Evolutionary conservation across 2,888 invertebrate species (phyloP).

Genomic region (Hydrotaea cyrtoneurina): DNA sequence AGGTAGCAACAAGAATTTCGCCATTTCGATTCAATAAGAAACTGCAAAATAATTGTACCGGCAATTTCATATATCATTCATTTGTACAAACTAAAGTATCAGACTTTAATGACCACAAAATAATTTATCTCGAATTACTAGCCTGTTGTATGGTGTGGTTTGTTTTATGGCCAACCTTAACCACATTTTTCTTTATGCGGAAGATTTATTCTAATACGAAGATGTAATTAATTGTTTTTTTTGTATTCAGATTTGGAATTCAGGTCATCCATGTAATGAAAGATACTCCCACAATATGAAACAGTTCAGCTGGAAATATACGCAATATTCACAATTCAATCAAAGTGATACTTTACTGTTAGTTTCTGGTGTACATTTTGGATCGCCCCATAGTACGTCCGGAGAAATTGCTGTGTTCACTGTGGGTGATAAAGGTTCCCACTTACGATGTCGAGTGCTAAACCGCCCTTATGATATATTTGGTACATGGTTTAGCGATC

Average conservation of each 20-base stretch:
- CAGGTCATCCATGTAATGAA: conserved; percentile 86
- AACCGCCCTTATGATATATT: conserved; percentile 94
- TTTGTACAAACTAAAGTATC: too few species aligned
- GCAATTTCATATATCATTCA: too few species aligned
- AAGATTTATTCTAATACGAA: too few species aligned
- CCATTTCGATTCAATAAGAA: too few species aligned
- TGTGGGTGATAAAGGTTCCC: conserved; percentile 84
- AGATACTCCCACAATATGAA: conserved; percentile 90
- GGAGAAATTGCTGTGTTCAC: conserved; percentile 94
- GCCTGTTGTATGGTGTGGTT: too few species aligned
- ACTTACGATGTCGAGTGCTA: conserved; percentile 87
- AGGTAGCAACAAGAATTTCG: too few species aligned
- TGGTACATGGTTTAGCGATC: conserved; percentile 93
- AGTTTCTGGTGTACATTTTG: conserved; percentile 92
- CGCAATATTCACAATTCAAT: conserved; percentile 93
- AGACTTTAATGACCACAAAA: too few species aligned
- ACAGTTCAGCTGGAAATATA: conserved; percentile 91
- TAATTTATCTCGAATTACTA: too few species aligned
- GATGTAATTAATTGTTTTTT: conserved; percentile 20
- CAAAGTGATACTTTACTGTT: conserved; percentile 89
- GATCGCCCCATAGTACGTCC: conserved; percentile 87
- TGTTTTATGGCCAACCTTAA: too few species aligned
- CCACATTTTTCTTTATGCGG: too few species aligned
- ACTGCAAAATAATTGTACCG: too few species aligned
- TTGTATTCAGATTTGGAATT: conserved; percentile 90